Percentiles rank a stretch among this genome's conserved stretches.
Evolutionary conservation across 1,140 invertebrate species (phyloP).

Genomic region (Platorchestia sp.): DNA sequence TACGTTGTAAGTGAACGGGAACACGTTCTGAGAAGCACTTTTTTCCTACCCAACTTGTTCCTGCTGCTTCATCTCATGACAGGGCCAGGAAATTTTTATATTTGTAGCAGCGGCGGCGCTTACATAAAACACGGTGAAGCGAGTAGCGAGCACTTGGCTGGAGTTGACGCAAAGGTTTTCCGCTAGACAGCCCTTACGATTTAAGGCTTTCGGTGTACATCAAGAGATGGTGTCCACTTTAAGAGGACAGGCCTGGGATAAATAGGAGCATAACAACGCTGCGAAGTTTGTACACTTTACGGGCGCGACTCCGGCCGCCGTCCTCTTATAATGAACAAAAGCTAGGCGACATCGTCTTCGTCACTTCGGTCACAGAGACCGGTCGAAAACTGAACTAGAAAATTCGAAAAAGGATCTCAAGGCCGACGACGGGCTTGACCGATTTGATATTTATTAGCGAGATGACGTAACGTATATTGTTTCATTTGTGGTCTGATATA

Average conservation of each 20-base stretch:
- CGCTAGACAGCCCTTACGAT: conserved; percentile 5
- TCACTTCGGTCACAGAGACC: not conserved
- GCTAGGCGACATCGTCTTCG: not conserved
- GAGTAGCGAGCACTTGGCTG: not conserved
- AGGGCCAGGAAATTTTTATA: conserved; percentile 21
- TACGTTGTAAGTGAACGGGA: not conserved
- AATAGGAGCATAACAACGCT: conserved; percentile 1
- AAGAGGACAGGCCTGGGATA: conserved; percentile 4
- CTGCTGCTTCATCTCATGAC: conserved; percentile 7
- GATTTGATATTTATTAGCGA: no score
- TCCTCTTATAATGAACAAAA: conserved; percentile 17
- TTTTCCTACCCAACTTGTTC: not conserved
- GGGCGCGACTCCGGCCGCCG: not conserved
- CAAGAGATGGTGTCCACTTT: conserved; percentile 35
- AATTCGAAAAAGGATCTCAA: not conserved
- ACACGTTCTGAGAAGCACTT: not conserved
- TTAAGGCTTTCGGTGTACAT: conserved; percentile 13
- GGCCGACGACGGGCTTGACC: not conserved
- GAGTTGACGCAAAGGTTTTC: conserved; percentile 37
- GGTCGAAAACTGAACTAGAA: not conserved
- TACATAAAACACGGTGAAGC: conserved; percentile 31
- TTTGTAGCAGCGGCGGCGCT: not conserved
- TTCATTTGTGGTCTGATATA: no score
- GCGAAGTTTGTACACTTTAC: not conserved
- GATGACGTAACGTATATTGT: no score